These are phyloP conservation scores for Nettapus auritus DNA, from an alignment of 2,113 vertebrate genomes.

Conservation along the genomic window DNA sequence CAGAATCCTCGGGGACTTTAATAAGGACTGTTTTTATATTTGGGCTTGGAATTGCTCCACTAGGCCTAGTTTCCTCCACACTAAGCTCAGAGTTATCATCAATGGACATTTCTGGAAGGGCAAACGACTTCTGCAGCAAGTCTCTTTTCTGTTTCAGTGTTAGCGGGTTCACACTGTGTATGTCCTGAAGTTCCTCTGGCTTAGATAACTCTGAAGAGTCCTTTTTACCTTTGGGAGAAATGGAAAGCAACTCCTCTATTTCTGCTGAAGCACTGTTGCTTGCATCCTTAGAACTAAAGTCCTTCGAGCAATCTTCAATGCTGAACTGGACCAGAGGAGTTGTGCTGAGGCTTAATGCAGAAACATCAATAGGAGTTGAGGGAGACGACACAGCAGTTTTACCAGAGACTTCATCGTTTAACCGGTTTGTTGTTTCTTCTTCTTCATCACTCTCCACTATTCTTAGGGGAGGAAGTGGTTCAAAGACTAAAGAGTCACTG, in stretches of 20 bases:
- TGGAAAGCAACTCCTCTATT: conserved; percentile 38
- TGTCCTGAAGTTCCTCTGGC: conserved; percentile 60
- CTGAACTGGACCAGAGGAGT: conserved; percentile 91
- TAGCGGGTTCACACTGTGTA: conserved; percentile 82
- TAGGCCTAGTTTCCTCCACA: conserved; percentile 71
- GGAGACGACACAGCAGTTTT: conserved; percentile 51
- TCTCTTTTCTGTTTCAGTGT: conserved; percentile 96
- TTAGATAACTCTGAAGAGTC: conserved; percentile 53
- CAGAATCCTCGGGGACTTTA: conserved; percentile 86
- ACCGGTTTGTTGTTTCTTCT: conserved; percentile 79
- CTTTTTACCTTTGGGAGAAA: conserved; percentile 64
- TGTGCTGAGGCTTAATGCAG: conserved; percentile 79
- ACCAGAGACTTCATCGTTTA: conserved; percentile 64
- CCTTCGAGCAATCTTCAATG: conserved; percentile 89
- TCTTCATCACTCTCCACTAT: conserved; percentile 97
- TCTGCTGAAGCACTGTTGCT: conserved; percentile 46
- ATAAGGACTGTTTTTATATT: conserved; percentile 84
- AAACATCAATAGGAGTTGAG: conserved; percentile 78
- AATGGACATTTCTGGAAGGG: conserved; percentile 86
- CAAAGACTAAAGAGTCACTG: conserved; percentile 96
- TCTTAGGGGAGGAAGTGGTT: conserved; percentile 91
- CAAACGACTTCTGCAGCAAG: conserved; percentile 88
- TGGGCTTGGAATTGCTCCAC: conserved; percentile 71
- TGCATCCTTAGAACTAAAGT: conserved; percentile 71
- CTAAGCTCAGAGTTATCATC: conserved; percentile 78